Conservation (phyloP, 1,140 invertebrate species). For the Bombus waltoni region DNA sequence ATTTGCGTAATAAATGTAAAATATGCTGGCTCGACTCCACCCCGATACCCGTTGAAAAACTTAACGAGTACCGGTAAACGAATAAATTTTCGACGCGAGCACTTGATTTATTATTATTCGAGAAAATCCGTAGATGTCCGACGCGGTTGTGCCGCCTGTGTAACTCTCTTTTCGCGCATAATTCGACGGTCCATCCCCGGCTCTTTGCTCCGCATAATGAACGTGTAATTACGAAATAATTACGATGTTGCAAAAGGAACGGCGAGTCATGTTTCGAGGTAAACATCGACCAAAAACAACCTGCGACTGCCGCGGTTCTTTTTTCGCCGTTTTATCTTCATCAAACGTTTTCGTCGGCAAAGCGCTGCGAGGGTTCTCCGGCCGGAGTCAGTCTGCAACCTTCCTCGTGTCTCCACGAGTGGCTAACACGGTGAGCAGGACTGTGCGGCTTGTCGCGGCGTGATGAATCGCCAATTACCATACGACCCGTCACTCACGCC, state of each 20-base stretch:
- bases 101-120: slow-evolving; percentile 23
- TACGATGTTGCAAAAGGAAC: slow-evolving; percentile 56
- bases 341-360: slow-evolving; percentile 63
- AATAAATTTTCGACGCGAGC: not conserved
- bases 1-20: slow-evolving; percentile 38
- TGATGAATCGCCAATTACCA: slow-evolving; percentile 64
- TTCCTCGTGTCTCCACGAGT: slow-evolving; percentile 52
- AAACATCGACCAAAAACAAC: slow-evolving; percentile 54
- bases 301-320: not conserved
- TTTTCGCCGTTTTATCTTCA: slow-evolving; percentile 56
- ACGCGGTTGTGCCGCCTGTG: not conserved
- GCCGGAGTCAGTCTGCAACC: slow-evolving; percentile 24
- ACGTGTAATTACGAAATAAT: slow-evolving; percentile 64
- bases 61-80: not conserved
- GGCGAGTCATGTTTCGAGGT: slow-evolving; percentile 50
- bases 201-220: slow-evolving; percentile 52
- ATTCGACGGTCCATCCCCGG: not conserved
- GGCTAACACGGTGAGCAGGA: slow-evolving; percentile 62
- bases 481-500: slow-evolving; percentile 55
- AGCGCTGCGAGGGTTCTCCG: slow-evolving; percentile 52
- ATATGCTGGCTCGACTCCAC: not conserved
- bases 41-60: not conserved
- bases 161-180: slow-evolving; percentile 15
- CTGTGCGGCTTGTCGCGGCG: slow-evolving; percentile 54
- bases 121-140: not conserved